Base-by-base conservation (phyloP, 2,888 invertebrate species). In the Rotaria magnacalcarata region DNA sequence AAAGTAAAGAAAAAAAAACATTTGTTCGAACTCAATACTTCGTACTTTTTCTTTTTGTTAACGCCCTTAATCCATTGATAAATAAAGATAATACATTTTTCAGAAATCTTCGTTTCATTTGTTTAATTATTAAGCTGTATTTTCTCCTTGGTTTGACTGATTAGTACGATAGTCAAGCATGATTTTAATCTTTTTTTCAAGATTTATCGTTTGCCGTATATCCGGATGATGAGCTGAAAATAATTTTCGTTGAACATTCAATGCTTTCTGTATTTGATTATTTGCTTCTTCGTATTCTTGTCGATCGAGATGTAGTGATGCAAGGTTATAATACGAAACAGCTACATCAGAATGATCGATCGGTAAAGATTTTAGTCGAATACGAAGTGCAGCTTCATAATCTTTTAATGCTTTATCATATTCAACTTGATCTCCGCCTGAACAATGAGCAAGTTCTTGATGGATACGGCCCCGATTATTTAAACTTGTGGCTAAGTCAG, bases 401-500 rank as follows among this genome's bases (percentile, higher is more conserved):
- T 47, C 14, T 24, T 80, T 24, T 47, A 80, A 47, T 24, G 80
- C 80, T 47, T 80, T 21, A n/a, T 80, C 47, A 43, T 7, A 10
- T 80, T 80, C 80, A 47, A 24, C 0, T 10, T 21, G 11, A 43
- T 80, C n/a, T 67, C 67, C 67, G 19, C 34, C 34, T 41, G 67
- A 34, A 34, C 0, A 19, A 67, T 41, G 67, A 27, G 67, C 27
- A 16, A 67, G 19, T 67, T 34, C 19, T 47, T 80, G 80, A 80
- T 80, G 47, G 47, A 80, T n/a, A n/a, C 43, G 43, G 8, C 80
- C 80, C 5, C 47, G 11, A 80, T 80, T 80, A 80, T 80, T 47
- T n/a, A 80, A 47, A 80, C 80, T 80, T 47, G 34, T 80, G 8
- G 80, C 80, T 80, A 80, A 24, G n/a, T 80, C 80, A 24, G 80